phyloP scores from a whole-genome alignment of 1,140 invertebrate genomes.

The Heliothis subflexa region DNA sequence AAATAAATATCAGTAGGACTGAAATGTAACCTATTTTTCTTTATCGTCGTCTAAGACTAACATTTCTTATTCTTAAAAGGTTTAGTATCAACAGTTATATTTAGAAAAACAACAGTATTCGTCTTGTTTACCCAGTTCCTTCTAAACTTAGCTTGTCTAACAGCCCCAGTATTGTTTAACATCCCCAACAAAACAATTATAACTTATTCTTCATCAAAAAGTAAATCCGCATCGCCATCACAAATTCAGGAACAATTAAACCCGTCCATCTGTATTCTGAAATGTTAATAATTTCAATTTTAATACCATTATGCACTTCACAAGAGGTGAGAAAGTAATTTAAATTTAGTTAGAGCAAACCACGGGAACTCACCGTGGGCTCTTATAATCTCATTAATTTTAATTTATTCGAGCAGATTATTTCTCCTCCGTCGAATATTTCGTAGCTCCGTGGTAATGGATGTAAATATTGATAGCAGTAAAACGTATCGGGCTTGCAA shows the following conservation, averaged over 20 bases:
- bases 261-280: constrained; percentile 52
- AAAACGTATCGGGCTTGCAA: constrained; percentile 5
- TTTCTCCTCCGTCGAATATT: constrained; percentile 76
- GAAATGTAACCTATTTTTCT: too few species aligned
- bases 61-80: too few species aligned
- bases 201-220: background rate
- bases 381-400: constrained; percentile 84
- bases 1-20: too few species aligned
- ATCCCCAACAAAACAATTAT: constrained; percentile 8
- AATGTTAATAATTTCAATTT: constrained; percentile 82
- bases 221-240: constrained; percentile 42
- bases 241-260: constrained; percentile 45
- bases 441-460: constrained; percentile 51
- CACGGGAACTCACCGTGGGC: constrained; percentile 68
- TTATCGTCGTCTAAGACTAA: too few species aligned
- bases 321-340: constrained; percentile 82
- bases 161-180: background rate
- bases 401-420: constrained; percentile 83
- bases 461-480: constrained; percentile 24
- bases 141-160: too few species aligned
- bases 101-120: too few species aligned
- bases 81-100: too few species aligned
- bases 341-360: constrained; percentile 79
- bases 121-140: too few species aligned
- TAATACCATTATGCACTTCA: constrained; percentile 81